Evolutionary conservation across 2,888 invertebrate species (phyloP), one percentile per base, ranked within the genome.

Genomic region (Lucinisca nassula): DNA sequence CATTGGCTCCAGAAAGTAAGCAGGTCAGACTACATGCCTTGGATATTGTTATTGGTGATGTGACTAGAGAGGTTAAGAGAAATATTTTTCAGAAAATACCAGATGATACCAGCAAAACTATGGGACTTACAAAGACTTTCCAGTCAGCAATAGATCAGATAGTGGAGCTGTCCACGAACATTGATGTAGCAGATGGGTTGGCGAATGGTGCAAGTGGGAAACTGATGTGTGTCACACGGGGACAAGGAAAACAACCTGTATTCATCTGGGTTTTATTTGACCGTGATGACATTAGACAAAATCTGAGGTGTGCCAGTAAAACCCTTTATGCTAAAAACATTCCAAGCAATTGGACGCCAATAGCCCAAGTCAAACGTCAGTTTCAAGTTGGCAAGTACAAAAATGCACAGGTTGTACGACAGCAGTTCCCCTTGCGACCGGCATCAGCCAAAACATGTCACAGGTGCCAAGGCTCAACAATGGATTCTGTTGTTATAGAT

Each of bases 161-260:
- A 74, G 51, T 61, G 55, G 87, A 84, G 61, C 30, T 86, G n/a
- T 89, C 49, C 27, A 45, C 30, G 32, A 89, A 89, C 40, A 49
- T 86, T 30, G 76, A 84, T 80, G 85, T 84, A 10, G 78, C 61
- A 30, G 89, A 89, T 84, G 89, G 89, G 12, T 24, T 87, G 55
- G 74, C 72, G 21, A 89, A 89, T 82, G 89, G 84, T 38, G 86
- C 82, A 2, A 14, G 70, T 8, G n/a, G n/a, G n/a, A n/a, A n/a
- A 10, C 61, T 72, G 21, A 38, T 27, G 1, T 32, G 82, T 32
- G 82, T n/a, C 49, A 38, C 67, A 17, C 21, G 12, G 8, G 84
- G 51, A 74, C 40, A 32, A 1, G 21, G n/a, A 6, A 55, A 32
- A 51, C 78, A 55, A 24, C 1, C 40, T 12, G 8, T 24, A 12